phyloP scores from a whole-genome alignment of 1,140 invertebrate genomes.

The Bombus waltoni region DNA sequence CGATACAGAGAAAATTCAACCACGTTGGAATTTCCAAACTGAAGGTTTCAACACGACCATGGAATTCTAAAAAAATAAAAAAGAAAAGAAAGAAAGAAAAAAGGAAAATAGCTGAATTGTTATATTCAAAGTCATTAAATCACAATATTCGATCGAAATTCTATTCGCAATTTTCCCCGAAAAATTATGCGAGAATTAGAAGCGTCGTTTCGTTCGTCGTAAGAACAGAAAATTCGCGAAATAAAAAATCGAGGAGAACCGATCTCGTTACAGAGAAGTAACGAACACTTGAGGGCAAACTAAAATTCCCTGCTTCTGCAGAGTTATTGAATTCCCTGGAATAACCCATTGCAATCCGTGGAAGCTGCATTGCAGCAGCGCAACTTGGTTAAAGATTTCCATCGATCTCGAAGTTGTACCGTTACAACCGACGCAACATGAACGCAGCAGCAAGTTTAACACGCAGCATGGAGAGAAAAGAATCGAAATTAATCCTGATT shows the following conservation, averaged over 20 bases:
- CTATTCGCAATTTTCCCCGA: too few relatives aligned
- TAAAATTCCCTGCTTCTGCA: background rate
- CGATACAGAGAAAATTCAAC: background rate
- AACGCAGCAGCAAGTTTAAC: too few relatives aligned
- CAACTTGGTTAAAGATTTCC: background rate
- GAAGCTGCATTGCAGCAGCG: background rate
- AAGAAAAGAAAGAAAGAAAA: background rate
- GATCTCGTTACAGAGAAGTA: background rate
- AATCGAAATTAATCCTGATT: slow-evolving; percentile 12
- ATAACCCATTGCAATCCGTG: background rate
- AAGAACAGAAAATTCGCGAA: background rate
- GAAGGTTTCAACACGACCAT: background rate
- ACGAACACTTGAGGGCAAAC: background rate
- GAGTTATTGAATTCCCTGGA: background rate
- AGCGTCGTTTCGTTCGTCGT: background rate
- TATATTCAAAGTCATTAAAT: background rate
- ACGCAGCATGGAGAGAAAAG: background rate
- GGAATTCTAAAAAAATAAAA: background rate
- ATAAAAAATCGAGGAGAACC: background rate
- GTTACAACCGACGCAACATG: background rate
- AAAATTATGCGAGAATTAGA: background rate
- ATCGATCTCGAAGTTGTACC: background rate
- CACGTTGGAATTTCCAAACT: background rate
- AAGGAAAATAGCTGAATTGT: background rate
- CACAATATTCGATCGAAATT: too few relatives aligned